A percentile compares a stretch with the other conserved stretches of the same genome.
These are phyloP conservation scores for Bugulina stolonifera DNA, from an alignment of 2,888 invertebrate species.

Conservation along the genomic window DNA sequence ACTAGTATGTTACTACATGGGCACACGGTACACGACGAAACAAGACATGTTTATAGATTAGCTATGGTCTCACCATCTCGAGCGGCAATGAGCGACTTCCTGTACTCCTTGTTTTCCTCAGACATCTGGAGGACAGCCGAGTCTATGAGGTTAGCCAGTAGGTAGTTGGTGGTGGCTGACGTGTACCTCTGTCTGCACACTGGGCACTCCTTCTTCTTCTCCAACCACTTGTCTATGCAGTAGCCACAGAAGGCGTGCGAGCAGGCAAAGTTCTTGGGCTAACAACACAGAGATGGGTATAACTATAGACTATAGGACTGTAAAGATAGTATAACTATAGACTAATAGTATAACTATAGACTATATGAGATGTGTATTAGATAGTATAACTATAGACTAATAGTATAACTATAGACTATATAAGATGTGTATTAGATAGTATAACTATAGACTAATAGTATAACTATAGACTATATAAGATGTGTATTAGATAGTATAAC, in stretches of 20 bases:
- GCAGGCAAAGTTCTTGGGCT: constrained; percentile 66
- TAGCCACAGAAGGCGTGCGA: constrained; percentile 69
- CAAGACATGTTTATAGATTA: neutral
- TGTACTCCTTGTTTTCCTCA: constrained; percentile 59
- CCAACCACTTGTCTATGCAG: constrained; percentile 68
- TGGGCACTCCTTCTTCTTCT: constrained; percentile 66
- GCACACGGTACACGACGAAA: neutral
- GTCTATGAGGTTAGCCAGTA: constrained; percentile 68
- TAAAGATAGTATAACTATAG: no score
- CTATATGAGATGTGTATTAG: no score
- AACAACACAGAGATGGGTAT: no score
- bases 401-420: no score
- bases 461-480: no score
- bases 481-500: no score
- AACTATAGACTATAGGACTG: no score
- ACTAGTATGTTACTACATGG: no score
- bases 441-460: no score
- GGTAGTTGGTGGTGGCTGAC: constrained; percentile 37
- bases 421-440: no score
- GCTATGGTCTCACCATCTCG: constrained; percentile 46
- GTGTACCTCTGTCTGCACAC: constrained; percentile 57
- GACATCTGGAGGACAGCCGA: constrained; percentile 64
- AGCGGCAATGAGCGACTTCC: constrained; percentile 58
- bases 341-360: no score
- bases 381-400: no score